Conservation (phyloP, 1,140 invertebrate genomes). For the Drosophila kohkoa region DNA sequence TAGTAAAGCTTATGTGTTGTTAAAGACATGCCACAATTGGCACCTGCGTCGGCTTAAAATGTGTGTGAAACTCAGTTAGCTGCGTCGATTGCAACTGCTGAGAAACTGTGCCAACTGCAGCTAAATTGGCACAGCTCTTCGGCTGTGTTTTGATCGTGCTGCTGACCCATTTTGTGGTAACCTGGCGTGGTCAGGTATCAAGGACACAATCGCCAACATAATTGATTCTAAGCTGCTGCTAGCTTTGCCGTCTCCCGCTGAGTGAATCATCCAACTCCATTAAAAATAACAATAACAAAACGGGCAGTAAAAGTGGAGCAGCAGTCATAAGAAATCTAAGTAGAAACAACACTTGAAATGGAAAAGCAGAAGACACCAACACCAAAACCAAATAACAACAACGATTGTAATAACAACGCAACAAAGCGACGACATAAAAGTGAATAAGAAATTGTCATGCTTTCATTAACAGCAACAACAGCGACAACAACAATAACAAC, state of each 20-base stretch:
- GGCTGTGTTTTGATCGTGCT: conserved; percentile 34
- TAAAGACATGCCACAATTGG: conserved; percentile 46
- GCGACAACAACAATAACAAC: conserved; percentile 34
- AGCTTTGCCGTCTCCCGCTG: background rate
- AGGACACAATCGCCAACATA: conserved; percentile 48
- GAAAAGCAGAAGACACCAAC: conserved; percentile 48
- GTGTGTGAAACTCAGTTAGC: conserved; percentile 43
- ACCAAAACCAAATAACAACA: conserved; percentile 24
- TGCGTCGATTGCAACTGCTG: conserved; percentile 14
- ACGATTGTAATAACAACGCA: background rate
- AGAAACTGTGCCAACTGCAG: conserved; percentile 41
- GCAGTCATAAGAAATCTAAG: conserved; percentile 71
- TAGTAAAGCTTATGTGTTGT: conserved; percentile 1
- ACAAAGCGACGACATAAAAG: conserved; percentile 57
- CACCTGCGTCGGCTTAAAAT: conserved; percentile 17
- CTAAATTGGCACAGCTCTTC: conserved; percentile 43
- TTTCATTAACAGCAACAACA: conserved; percentile 70
- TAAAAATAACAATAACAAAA: conserved; percentile 41
- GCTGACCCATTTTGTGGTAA: conserved; percentile 50
- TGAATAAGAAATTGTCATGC: conserved; percentile 79
- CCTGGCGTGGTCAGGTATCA: conserved; percentile 41
- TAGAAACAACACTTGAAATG: conserved; percentile 60
- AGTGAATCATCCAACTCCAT: conserved; percentile 47
- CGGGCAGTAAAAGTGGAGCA: conserved; percentile 74
- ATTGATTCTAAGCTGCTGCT: conserved; percentile 1